Evolutionary conservation across 2,888 invertebrate genomes (phyloP).

Genomic region (Parasteatoda lunata): DNA sequence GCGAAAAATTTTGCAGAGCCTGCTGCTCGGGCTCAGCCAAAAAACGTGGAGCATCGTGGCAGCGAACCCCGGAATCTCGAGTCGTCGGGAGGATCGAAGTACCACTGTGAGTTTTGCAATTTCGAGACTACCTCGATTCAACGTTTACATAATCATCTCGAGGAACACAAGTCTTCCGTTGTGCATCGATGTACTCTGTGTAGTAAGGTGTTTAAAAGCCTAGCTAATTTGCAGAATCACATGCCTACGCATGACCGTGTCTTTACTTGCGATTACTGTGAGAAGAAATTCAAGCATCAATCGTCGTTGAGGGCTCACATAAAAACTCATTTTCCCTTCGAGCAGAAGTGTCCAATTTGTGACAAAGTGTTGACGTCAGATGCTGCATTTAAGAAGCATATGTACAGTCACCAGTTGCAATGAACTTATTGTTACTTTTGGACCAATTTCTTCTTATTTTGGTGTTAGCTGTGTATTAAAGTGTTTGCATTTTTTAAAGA

Average conservation of each 20-base stretch:
- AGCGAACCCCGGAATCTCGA: background rate
- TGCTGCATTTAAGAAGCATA: slow-evolving; percentile 15
- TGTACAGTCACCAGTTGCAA: slow-evolving; percentile 4
- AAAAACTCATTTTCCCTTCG: slow-evolving; percentile 34
- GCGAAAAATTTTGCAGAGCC: background rate
- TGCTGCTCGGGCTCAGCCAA: background rate
- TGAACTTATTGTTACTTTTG: too few relatives aligned
- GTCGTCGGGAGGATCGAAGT: background rate
- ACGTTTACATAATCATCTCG: slow-evolving; percentile 27
- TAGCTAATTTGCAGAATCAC: slow-evolving; percentile 29
- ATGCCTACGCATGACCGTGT: slow-evolving; percentile 28
- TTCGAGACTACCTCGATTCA: slow-evolving; percentile 25
- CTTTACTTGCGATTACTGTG: slow-evolving; percentile 46
- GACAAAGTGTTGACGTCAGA: slow-evolving; percentile 21
- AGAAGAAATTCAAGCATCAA: slow-evolving; percentile 50
- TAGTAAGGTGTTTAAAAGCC: slow-evolving; percentile 23
- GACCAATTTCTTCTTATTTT: too few relatives aligned
- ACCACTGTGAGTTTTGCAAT: slow-evolving; percentile 54
- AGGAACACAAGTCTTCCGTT: slow-evolving; percentile 10
- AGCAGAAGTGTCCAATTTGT: slow-evolving; percentile 18
- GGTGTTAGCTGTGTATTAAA: too few relatives aligned
- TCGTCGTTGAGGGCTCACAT: slow-evolving; percentile 37
- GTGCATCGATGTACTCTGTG: slow-evolving; percentile 17
- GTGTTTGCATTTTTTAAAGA: too few relatives aligned
- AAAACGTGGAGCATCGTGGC: background rate